phyloP scores from a whole-genome alignment of 2,797 vertebrate species.

The Psittacula derbiana region DNA sequence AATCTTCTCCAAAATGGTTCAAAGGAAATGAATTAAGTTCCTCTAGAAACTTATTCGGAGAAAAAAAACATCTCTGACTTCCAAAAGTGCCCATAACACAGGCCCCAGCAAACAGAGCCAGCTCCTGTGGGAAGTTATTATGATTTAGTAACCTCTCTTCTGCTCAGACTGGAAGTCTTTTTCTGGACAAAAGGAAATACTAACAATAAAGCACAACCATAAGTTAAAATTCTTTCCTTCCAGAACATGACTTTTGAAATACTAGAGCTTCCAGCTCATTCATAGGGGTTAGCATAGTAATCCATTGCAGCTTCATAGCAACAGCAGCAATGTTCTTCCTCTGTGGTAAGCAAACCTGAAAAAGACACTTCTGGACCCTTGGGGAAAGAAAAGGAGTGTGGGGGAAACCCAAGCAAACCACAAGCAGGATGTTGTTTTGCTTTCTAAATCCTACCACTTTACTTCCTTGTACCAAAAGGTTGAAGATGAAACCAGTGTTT shows the following conservation, averaged over 20 bases:
- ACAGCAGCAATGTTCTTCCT: not conserved
- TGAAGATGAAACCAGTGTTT: not conserved
- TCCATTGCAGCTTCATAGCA: not conserved
- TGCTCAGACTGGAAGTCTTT: not conserved
- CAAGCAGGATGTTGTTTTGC: not conserved
- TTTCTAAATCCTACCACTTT: not conserved
- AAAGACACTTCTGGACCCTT: not conserved
- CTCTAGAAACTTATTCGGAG: not conserved
- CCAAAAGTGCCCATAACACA: not conserved
- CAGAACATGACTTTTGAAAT: not conserved
- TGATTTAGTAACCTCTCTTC: not conserved
- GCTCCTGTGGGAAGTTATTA: not conserved
- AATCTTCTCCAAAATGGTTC: not conserved
- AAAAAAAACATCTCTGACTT: not conserved
- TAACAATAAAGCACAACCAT: not conserved
- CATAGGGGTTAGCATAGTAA: not conserved
- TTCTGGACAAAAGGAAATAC: not conserved
- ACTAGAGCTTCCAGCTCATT: slow-evolving; percentile 1
- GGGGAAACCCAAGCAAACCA: not conserved
- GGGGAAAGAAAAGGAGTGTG: not conserved
- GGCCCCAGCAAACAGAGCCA: not conserved
- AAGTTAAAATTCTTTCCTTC: not conserved
- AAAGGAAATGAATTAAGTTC: not conserved
- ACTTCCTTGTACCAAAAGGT: not conserved
- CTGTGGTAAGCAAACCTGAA: not conserved